Base-by-base conservation (phyloP, 2,797 vertebrate genomes). In the Coreius guichenoti region DNA sequence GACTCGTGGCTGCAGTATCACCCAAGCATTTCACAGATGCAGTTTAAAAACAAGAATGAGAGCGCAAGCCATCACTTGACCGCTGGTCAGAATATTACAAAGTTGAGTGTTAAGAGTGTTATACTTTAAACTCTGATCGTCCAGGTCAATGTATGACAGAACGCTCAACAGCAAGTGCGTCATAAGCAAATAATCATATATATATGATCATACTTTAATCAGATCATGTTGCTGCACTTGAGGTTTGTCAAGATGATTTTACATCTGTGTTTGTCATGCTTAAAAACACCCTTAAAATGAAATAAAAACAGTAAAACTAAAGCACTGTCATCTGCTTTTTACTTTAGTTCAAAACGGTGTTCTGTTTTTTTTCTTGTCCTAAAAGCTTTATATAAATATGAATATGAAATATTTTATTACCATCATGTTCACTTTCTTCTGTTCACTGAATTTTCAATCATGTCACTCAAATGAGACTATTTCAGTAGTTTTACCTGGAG, bases 21-120 rank as follows among this genome's bases (percentile, higher is more conserved):
- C 16, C 67, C 8, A 5, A 80, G 16, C n/a, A 63, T 89, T 90
- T 80, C 86, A 89, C 92, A 81, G 87, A 91, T 87, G 33, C 67
- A 8, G 39, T 36, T 17, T 43, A 72, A 43, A 76, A 54, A 56
- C 29, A 51, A 12, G n/a, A 19, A 58, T 8, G 23, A 49, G 21
- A 63, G 70, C 21, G 63, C 19, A 11, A 63, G 26, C 4, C 68
- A 49, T 36, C 43, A 51, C 26, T 26, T 63, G 4, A 65, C 7
- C 13, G 3, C 16, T 51, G 21, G 19, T 69, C 47, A 29, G 49
- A 70, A 82, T 43, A 82, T 17, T 8, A n/a, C 80, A 73, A 45
- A 5, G 1, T 13, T 58, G 39, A 11, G 39, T 43, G 39, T 43
- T 43, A 43, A 43, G 33, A 39, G 36, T 82, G 36, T 31, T 73